phyloP scores from a whole-genome alignment of 2,888 invertebrate genomes.

The Eupithecia insigniata region DNA sequence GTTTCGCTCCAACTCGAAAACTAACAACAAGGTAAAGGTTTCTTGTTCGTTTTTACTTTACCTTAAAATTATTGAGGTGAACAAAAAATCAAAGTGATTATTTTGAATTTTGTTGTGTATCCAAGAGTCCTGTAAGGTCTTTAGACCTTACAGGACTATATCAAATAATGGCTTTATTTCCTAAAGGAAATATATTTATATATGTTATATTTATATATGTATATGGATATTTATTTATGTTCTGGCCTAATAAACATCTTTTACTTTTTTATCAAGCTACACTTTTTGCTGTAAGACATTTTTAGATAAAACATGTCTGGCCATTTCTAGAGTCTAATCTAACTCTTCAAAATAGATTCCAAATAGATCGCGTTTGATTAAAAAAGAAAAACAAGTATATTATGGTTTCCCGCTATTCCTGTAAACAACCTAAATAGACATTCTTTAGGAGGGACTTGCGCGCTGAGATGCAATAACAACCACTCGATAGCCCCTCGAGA shows the following conservation, averaged over 20 bases:
- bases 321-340: neutral
- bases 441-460: neutral
- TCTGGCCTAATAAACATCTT: neutral
- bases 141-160: too few relatives aligned
- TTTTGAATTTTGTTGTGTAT: too few relatives aligned
- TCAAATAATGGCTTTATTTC: too few relatives aligned
- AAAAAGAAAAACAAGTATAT: neutral
- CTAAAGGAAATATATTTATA: too few relatives aligned
- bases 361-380: neutral
- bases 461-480: slow-evolving; percentile 24
- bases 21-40: too few relatives aligned
- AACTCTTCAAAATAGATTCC: neutral
- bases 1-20: too few relatives aligned
- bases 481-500: slow-evolving; percentile 30
- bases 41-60: too few relatives aligned
- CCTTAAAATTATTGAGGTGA: too few relatives aligned
- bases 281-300: neutral
- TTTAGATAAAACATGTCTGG: neutral
- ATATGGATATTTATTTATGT: too few relatives aligned
- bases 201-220: too few relatives aligned
- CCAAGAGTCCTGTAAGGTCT: too few relatives aligned
- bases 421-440: neutral
- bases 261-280: neutral
- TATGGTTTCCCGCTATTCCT: neutral
- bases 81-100: too few relatives aligned